phyloP scores from a whole-genome alignment of 2,888 invertebrate species.

The Polia nebulosa region DNA sequence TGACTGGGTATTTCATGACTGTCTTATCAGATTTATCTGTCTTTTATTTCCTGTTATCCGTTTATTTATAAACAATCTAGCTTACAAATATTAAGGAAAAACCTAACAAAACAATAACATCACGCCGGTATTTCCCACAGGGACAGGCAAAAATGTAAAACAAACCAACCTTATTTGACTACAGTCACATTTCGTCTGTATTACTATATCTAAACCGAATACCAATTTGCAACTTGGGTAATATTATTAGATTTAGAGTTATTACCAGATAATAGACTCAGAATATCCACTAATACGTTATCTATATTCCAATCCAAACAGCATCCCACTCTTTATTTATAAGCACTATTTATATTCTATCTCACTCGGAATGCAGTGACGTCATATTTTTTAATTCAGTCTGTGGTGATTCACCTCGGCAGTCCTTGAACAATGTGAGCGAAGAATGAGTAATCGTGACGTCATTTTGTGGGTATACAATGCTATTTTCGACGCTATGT shows the following conservation, averaged over 20 bases:
- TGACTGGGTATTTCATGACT: neutral
- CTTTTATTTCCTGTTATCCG: neutral
- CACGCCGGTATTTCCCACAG: neutral
- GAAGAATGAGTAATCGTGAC: constrained; percentile 18
- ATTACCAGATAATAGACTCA: too few species aligned
- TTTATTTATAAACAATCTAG: neutral
- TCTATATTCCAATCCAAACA: neutral
- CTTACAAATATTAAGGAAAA: neutral
- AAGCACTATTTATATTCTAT: constrained; percentile 5
- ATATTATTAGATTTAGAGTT: too few species aligned
- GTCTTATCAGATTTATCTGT: constrained; percentile 9
- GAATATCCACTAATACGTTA: too few species aligned
- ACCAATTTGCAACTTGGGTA: too few species aligned
- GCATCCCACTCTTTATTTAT: neutral
- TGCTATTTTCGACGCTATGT: neutral
- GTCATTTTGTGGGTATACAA: neutral
- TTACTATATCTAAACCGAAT: neutral
- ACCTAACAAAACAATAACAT: neutral
- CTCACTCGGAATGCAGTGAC: constrained; percentile 5
- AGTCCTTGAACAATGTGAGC: constrained; percentile 21
- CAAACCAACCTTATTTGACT: neutral
- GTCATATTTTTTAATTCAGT: constrained; percentile 14
- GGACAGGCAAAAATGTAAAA: neutral
- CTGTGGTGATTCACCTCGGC: constrained; percentile 1
- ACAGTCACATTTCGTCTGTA: neutral